Base-by-base conservation (phyloP, 2,888 invertebrate genomes). In the Dioctria rufipes region DNA sequence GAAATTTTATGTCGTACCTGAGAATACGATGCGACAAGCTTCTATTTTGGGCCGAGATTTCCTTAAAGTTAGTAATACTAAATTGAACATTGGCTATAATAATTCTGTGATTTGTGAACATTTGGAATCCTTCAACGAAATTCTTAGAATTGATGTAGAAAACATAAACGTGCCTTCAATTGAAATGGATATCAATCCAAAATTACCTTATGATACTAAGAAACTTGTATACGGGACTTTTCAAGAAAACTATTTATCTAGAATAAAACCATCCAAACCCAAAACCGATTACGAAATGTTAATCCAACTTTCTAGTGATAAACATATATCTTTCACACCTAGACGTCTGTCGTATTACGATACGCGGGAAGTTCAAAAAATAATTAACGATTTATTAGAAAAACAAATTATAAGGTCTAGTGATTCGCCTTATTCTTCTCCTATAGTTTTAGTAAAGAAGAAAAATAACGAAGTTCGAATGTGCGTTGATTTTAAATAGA, bases 301-400 rank as follows among this genome's bases (percentile, higher is more conserved):
- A 9, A 51, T 2, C 1, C 6, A 6, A 6, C 8, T 51, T 11
- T 51, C 65, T 39, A 42, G 46, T 40, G n/a, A 77, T 40, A 61
- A n/a, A 43, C n/a, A 6, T 5, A 49, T 66, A 9, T 39, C 40
- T 66, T 43, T 40, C 25, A 78, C 79, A n/a, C 83, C 84, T 0
- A 71, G 84, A 49, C 77, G 84, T n/a, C 69, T 85, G 51, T 83
- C 84, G 1, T 84, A 79, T 80, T 39, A 42, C 13, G 84, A 83
- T 42, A 84, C 83, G 75, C 9, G 11, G 6, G 13, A 83, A 37
- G 13, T 85, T 1, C 4, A 71, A 4, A 51, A 78, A 25, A 84
- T 85, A 5, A 9, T 85, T 37, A 81, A 83, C 49, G 77, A 83
- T 4, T 81, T 85, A 13, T 46, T 84, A 8, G 51, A 81, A 4